These are phyloP conservation scores for Carassius gibelio DNA, from an alignment of 2,113 vertebrate genomes.

Conservation along the genomic window DNA sequence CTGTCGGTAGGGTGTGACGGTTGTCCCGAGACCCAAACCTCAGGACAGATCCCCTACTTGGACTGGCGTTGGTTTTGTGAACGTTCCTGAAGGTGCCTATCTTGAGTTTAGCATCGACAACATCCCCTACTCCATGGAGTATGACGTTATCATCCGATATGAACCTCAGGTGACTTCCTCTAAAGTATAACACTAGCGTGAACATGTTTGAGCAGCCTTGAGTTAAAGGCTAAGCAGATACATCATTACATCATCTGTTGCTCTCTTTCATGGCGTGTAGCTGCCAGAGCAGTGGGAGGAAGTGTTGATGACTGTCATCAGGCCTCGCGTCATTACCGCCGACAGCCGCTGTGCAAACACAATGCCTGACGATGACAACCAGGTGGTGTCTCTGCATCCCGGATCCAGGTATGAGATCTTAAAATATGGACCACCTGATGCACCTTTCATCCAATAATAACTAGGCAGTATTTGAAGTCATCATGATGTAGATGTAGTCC, in stretches of 20 bases:
- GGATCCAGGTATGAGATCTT: slow-evolving; percentile 72
- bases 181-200: neutral
- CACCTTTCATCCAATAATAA: neutral
- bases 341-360: slow-evolving; percentile 93
- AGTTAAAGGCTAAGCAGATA: neutral
- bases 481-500: neutral
- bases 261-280: slow-evolving; percentile 67
- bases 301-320: slow-evolving; percentile 84
- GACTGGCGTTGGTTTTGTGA: slow-evolving; percentile 92
- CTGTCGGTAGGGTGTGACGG: slow-evolving; percentile 77
- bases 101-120: slow-evolving; percentile 92
- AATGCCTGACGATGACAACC: slow-evolving; percentile 91
- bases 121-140: slow-evolving; percentile 95
- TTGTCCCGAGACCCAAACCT: slow-evolving; percentile 83
- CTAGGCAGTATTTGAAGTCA: neutral
- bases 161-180: slow-evolving; percentile 87
- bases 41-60: slow-evolving; percentile 88
- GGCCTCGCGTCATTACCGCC: slow-evolving; percentile 83
- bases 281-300: slow-evolving; percentile 96
- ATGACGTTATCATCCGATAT: slow-evolving; percentile 91
- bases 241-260: slow-evolving; percentile 4
- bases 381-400: slow-evolving; percentile 86
- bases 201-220: slow-evolving; percentile 18
- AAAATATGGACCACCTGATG: neutral
- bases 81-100: slow-evolving; percentile 88